Percentiles rank a stretch among this genome's conserved stretches.
Conservation (phyloP, 2,797 vertebrate species). For the Hybognathus amarus region DNA sequence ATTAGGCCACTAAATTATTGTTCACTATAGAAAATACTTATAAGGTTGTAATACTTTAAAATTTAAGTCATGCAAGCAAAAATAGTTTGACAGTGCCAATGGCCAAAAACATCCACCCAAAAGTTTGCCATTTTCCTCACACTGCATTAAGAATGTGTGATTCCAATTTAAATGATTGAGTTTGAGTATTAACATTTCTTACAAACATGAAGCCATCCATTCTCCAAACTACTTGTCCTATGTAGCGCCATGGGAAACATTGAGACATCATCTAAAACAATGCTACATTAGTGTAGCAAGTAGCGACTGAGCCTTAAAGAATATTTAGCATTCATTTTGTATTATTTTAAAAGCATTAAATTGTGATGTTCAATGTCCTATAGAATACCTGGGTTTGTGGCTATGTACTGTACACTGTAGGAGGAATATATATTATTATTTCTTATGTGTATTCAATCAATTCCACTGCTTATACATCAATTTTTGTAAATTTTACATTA, state of each 20-base stretch:
- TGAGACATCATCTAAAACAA: not conserved
- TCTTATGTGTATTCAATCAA: not conserved
- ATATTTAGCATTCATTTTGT: not conserved
- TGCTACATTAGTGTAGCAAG: not conserved
- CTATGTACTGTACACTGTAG: not conserved
- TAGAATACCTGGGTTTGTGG: not conserved
- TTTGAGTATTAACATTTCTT: slow-evolving; percentile 16
- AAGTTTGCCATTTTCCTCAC: not conserved
- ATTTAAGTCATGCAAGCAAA: not conserved
- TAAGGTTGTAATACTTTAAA: not conserved
- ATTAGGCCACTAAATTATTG: not conserved
- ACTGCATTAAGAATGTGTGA: slow-evolving; percentile 2
- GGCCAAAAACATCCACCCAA: not conserved
- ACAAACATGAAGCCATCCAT: not conserved
- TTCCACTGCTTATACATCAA: not conserved
- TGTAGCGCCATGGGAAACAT: not conserved
- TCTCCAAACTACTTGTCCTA: not conserved
- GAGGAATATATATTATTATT: not conserved
- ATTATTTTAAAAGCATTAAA: not conserved
- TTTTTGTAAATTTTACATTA: not conserved
- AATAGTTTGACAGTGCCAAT: not conserved
- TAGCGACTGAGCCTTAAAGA: not conserved
- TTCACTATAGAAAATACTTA: not conserved
- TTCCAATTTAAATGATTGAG: not conserved
- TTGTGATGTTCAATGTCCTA: not conserved